Base-by-base conservation (phyloP, 2,888 invertebrate species). In the Zygaena filipendulae region DNA sequence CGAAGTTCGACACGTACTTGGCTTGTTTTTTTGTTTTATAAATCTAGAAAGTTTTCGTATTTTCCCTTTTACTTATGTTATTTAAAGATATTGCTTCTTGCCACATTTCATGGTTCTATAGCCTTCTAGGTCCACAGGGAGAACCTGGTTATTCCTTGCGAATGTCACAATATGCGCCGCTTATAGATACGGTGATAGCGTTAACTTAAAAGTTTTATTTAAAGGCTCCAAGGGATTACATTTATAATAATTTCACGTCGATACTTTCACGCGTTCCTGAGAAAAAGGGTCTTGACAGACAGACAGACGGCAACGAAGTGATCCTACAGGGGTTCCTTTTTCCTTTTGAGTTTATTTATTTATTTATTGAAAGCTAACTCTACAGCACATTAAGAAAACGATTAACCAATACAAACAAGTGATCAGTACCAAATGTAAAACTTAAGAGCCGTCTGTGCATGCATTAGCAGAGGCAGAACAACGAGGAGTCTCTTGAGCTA, bases 291-390 rank as follows among this genome's bases (percentile, higher is more conserved):
- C 12, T 11, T 23, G 23, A 23, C 6, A 8, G 23, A 23, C 9
- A 11, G 11, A 23, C 23, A 11, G 11, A 11, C 11, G 23, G 12
- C 11, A 11, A 23, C 23, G 13, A 23, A 23, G 11, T 21, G 21
- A 21, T 21, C 21, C 23, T 23, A 23, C 11, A 23, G 11, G 23
- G 23, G 23, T 23, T 23, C 8, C 23, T 4, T 21, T 21, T 6
- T 4, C 3, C 21, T n/a, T n/a, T n/a, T n/a, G n/a, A n/a, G n/a
- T n/a, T n/a, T n/a, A n/a, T n/a, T n/a, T n/a, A n/a, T n/a, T n/a
- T n/a, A n/a, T n/a, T n/a, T n/a, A n/a, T n/a, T n/a, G n/a, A n/a
- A n/a, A n/a, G n/a, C n/a, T n/a, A n/a, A n/a, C n/a, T n/a, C n/a
- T n/a, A n/a, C n/a, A n/a, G n/a, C n/a, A n/a, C n/a, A n/a, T n/a